Evolutionary conservation across 2,797 vertebrate species (phyloP), one percentile per base, ranked within the genome.

Genomic region (Anguilla megastoma): DNA sequence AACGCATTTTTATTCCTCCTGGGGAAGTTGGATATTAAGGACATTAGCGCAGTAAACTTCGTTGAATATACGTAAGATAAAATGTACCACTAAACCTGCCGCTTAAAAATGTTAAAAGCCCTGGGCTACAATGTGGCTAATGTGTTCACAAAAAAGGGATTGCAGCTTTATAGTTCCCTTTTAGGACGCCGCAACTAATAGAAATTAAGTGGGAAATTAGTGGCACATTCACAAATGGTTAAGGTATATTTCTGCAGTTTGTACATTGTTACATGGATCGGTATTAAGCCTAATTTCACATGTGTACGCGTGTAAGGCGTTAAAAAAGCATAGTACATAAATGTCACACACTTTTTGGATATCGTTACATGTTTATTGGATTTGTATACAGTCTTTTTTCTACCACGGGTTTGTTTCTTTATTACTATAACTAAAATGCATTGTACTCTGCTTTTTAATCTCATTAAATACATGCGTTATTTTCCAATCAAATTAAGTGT

Each of bases 401-500:
- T 82, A 82, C 71, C 79, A 79, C 80, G 24, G 54, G 24, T 48
- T 45, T 58, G 12, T 84, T 33, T 84, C 10, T 84, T 58, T 56
- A 18, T 58, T 56, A 18, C 41, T 54, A 33, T 33, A 83, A 56
- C 4, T 24, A 54, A 56, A 52, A 84, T 58, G 54, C 52, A 58
- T 56, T 54, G 83, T 84, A 30, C n/a, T 30, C 12, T 56, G 52
- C 83, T 84, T 84, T 84, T 84, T 54, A 27, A 56, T 12, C n/a
- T 27, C 83, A 56, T 56, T 84, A 84, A 82, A 82, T 83, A 45
- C 45, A 84, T 58, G 52, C 50, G 54, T 84, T 33, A 58, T 84
- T 84, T 84, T 84, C 83, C 83, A 54, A 50, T 24, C 41, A 82
- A 50, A 82, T 82, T 10, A 50, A 9, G 21, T 82, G 83, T 84